A percentile compares a stretch with the other conserved stretches of the same genome.
Conservation (phyloP, 2,888 invertebrate genomes). For the Pseudeuparius sepicola region DNA sequence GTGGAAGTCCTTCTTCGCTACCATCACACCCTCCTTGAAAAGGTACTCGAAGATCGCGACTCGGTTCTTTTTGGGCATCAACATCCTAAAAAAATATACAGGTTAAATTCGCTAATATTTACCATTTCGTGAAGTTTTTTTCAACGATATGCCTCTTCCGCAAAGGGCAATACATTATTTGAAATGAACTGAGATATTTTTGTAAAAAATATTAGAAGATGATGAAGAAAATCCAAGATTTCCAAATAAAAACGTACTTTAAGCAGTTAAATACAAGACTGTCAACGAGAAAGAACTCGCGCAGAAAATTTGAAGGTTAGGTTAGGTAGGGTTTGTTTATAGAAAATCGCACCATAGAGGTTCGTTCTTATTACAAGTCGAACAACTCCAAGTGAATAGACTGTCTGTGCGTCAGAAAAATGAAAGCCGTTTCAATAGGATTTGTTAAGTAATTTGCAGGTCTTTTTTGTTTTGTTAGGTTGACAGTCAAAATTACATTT, state of each 20-base stretch:
- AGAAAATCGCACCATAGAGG: neutral
- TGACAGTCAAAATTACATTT: neutral
- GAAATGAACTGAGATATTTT: neutral
- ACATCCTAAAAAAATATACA: slow-evolving; percentile 67
- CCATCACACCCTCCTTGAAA: slow-evolving; percentile 98
- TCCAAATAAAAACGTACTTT: neutral
- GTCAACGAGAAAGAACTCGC: neutral
- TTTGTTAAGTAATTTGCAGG: neutral
- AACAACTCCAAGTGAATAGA: neutral
- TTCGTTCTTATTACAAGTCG: neutral
- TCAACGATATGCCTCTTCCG: too few relatives aligned
- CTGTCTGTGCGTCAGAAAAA: neutral
- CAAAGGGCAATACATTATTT: slow-evolving; percentile 1
- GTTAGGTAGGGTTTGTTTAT: neutral
- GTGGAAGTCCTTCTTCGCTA: slow-evolving; percentile 97
- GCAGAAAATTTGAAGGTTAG: too few relatives aligned
- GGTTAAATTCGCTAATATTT: neutral
- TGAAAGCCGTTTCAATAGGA: too few relatives aligned
- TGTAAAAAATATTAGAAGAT: neutral
- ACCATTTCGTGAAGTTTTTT: too few relatives aligned
- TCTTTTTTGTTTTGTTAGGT: neutral
- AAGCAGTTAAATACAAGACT: neutral
- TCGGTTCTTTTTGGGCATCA: slow-evolving; percentile 99
- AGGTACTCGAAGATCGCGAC: slow-evolving; percentile 95
- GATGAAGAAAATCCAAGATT: slow-evolving; percentile 1